Base-by-base conservation (phyloP, 1,140 invertebrate genomes). In the Fragariocoptes setiger region DNA sequence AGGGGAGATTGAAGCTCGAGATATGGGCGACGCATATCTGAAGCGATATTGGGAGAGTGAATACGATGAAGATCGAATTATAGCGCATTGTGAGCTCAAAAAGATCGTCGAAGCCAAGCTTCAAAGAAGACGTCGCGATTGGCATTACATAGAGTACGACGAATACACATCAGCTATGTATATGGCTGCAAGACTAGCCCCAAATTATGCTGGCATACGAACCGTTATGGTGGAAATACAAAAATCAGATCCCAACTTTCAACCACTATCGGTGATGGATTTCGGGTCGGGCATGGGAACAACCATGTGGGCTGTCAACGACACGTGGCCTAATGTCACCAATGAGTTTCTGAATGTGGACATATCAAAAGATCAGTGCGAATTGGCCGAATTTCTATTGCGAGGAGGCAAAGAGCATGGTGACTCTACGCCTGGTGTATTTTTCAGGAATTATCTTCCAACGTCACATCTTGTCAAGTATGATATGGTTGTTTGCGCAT, bases 231-330 rank as follows among this genome's bases (percentile, higher is more conserved):
- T 63, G 12, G 77, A 86, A 46, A 45, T 50, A 21, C 51, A 38
- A 39, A 18, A 22, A 17, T 57, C 65, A 19, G 60, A 72, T 53
- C 58, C 61, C 37, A 46, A 67, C n/a, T 88, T 76, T 54, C 56
- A 60, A 37, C 80, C 80, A 0, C 57, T 60, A 44, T 70, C 69
- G 42, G 62, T 80, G 41, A 74, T 82, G 53, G 80, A 88, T 58
- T 85, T 82, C 60, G 82, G 82, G 4, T 83, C 79, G 37, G 82
- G 80, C 14, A 56, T 79, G 37, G 80, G 79, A 2, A 74, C 75
- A 20, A 71, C 67, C 0, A 68, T 69, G 25, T 86, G 80, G 72
- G 76, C 73, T 18, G 67, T 71, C 3, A 68, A 69, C 46, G 52
- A 60, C 8, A 60, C 65, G 18, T 86, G 78, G 77, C 53, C 59